Base-by-base conservation (phyloP, 1,140 invertebrate genomes). In the Trichonephila inaurata region DNA sequence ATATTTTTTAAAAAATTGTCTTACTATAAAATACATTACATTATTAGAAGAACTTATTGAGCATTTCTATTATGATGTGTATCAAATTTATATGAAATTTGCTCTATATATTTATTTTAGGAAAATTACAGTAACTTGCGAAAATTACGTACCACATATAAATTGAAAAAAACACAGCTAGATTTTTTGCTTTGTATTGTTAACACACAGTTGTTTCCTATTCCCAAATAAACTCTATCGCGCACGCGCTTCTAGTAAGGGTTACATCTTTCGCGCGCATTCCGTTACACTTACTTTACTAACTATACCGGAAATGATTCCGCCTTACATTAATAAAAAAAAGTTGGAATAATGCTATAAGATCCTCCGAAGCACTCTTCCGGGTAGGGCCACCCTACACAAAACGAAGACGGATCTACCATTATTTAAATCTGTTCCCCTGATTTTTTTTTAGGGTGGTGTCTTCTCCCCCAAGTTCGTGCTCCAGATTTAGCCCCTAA, bases 301-400 rank as follows among this genome's bases (percentile, higher is more conserved):
- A 89, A 40, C 88, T 62, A 88, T 88, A 60, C 88, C 88, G 88
- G 88, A 89, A 89, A 89, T 89, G 72, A 89, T 77, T 44, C 88
- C 28, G 19, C 24, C 33, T 33, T 40, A 10, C 51, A 66, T 18
- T 64, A 7, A 24, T 7, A n/a, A 40, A 62, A 60, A 60, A 60
- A 44, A 21, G 33, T 18, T 16, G 72, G 4, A 33, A 77, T 77
- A 77, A 87, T 87, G 33, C 58, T 58, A 16, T 33, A 33, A 87
- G 16, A 89, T 33, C 62, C 66, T 40, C 12, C 87, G 24, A 58
- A 60, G 51, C n/a, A 91, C 44, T 69, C 72, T 91, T 91, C 89
- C 89, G 89, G 89, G 89, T 91, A 16, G 61, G 64, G 61, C 24
- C 24, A 24, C 88, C 88, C 44, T 28, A n/a, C 88, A 77, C 66